Evolutionary conservation across 2,888 invertebrate species (phyloP).

Genomic region (Hirtodrosophila duncani): DNA sequence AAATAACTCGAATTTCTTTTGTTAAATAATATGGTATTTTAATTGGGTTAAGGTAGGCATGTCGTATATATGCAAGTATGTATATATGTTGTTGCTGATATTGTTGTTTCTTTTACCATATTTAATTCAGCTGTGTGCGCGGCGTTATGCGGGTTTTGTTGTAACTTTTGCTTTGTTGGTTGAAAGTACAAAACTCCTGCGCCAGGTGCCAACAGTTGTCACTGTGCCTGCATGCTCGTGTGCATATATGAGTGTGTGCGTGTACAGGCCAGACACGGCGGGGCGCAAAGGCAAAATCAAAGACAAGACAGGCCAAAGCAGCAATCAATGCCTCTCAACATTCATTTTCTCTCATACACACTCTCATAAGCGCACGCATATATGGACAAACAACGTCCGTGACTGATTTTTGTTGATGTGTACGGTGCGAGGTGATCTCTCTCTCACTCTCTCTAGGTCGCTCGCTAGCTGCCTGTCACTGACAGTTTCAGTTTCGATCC

Average conservation of each 20-base stretch:
- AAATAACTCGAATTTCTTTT: constrained; percentile 71
- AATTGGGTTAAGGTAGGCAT: constrained; percentile 76
- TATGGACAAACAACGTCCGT: constrained; percentile 52
- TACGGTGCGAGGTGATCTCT: constrained; percentile 8
- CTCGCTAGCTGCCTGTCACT: constrained; percentile 6
- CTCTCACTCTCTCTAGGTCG: constrained; percentile 16
- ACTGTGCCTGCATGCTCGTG: constrained; percentile 25
- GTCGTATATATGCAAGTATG: constrained; percentile 9
- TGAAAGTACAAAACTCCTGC: constrained; percentile 63
- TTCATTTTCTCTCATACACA: constrained; percentile 18
- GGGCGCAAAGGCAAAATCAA: constrained; percentile 45
- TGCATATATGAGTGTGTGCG: constrained; percentile 25
- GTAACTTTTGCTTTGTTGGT: constrained; percentile 18
- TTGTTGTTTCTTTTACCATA: constrained; percentile 7
- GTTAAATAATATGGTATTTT: constrained; percentile 73
- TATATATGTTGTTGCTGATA: constrained; percentile 41
- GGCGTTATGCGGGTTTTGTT: constrained; percentile 3
- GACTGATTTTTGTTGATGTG: constrained; percentile 54
- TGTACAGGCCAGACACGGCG: constrained; percentile 57
- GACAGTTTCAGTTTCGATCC: constrained; percentile 30
- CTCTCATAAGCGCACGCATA: constrained; percentile 32
- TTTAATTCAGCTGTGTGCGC: neutral
- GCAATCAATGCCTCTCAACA: constrained; percentile 55
- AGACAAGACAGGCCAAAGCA: constrained; percentile 37
- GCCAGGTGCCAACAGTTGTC: constrained; percentile 56